A percentile compares a stretch with the other conserved stretches of the same genome.
Evolutionary conservation across 2,113 vertebrate species (phyloP).

Genomic region (Suncus etruscus): DNA sequence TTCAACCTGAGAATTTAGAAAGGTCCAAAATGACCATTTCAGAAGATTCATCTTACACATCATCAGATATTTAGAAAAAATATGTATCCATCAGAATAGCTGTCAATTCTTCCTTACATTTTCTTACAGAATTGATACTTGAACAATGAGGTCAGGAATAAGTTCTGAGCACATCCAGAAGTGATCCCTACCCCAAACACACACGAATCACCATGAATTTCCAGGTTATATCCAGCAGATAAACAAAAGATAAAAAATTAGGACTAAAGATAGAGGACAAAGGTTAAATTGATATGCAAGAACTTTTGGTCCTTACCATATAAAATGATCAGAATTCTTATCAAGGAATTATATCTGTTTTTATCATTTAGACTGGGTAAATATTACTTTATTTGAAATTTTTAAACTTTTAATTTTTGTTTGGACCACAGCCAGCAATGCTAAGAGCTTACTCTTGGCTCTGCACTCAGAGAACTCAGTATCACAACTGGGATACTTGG

Average conservation of each 20-base stretch:
- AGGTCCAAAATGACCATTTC: not conserved
- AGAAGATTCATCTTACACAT: not conserved
- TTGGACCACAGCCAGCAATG: too few species aligned
- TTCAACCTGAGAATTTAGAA: not conserved
- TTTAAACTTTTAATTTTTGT: not conserved
- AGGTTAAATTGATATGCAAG: not conserved
- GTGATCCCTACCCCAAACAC: too few species aligned
- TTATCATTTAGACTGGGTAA: not conserved
- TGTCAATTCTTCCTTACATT: not conserved
- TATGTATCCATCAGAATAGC: not conserved
- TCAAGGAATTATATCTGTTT: not conserved
- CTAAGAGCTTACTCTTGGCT: too few species aligned
- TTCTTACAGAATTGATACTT: not conserved
- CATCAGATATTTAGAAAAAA: not conserved
- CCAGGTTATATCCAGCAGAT: not conserved
- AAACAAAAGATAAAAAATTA: not conserved
- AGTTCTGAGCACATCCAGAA: too few species aligned
- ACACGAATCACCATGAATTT: slow-evolving; percentile 5
- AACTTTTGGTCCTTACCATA: not conserved
- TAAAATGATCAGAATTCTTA: slow-evolving; percentile 32
- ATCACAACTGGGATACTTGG: too few species aligned
- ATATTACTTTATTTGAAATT: not conserved
- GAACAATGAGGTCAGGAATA: too few species aligned
- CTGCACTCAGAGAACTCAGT: too few species aligned
- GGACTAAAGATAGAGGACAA: too few species aligned